phyloP scores from a whole-genome alignment of 1,140 invertebrate genomes.

The Gryllus bimaculatus region DNA sequence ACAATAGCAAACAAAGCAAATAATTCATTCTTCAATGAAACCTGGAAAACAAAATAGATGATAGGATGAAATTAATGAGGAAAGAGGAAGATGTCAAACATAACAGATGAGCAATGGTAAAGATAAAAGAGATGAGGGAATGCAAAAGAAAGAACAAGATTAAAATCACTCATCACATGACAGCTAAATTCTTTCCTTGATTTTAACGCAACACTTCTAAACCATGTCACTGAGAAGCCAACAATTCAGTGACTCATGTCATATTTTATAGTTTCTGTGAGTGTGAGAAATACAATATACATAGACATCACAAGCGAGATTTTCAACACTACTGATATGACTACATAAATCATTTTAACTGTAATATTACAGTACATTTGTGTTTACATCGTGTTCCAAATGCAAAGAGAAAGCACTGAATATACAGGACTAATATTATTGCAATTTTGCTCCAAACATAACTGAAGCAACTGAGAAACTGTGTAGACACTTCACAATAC shows the following conservation, averaged over 20 bases:
- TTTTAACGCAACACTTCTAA: neutral
- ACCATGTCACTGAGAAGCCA: neutral
- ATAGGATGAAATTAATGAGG: no score
- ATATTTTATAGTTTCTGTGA: neutral
- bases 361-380: neutral
- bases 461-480: neutral
- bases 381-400: neutral
- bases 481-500: neutral
- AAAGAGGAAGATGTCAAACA: neutral
- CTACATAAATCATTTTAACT: neutral
- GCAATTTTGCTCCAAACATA: neutral
- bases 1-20: no score
- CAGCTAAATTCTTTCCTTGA: neutral
- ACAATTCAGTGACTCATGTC: neutral
- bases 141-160: neutral
- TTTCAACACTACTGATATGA: neutral
- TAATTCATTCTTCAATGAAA: no score
- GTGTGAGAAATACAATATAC: neutral
- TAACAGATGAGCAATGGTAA: neutral
- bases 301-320: conserved; percentile 4
- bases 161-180: neutral
- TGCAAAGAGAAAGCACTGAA: neutral
- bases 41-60: no score
- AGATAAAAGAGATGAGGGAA: neutral
- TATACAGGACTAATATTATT: neutral